Conservation (phyloP, 2,888 invertebrate species). For the Lacanobia wlatinum region DNA sequence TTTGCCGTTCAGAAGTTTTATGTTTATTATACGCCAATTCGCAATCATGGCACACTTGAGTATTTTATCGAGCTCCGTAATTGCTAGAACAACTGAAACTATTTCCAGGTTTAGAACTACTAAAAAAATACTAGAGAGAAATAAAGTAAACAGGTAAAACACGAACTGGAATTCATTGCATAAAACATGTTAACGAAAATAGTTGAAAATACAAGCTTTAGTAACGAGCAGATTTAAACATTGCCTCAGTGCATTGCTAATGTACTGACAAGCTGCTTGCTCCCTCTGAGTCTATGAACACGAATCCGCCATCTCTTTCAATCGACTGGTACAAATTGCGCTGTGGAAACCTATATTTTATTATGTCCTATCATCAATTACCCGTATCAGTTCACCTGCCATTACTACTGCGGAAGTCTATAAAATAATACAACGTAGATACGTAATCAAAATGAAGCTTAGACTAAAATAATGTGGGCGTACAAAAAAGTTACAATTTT, state of each 20-base stretch:
- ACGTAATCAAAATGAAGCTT: conserved; percentile 48
- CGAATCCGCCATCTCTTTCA: conserved; percentile 34
- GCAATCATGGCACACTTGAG: conserved; percentile 6
- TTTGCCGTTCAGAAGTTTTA: conserved; percentile 47
- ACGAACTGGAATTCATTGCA: conserved; percentile 38
- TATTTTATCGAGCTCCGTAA: conserved; percentile 33
- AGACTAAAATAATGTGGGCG: conserved; percentile 60
- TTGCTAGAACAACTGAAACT: conserved; percentile 15
- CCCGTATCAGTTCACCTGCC: conserved; percentile 41
- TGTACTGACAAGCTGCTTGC: conserved; percentile 40
- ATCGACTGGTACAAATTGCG: conserved; percentile 46
- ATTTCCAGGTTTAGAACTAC: conserved; percentile 16
- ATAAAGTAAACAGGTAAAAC: conserved; percentile 34
- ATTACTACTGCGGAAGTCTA: conserved; percentile 45
- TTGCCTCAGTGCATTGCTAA: conserved; percentile 36
- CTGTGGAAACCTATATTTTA: conserved; percentile 47
- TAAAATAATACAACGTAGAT: conserved; percentile 59
- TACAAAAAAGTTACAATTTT: conserved; percentile 67
- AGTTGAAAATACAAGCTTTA: conserved; percentile 37
- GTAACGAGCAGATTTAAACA: conserved; percentile 29
- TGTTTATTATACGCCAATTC: conserved; percentile 35
- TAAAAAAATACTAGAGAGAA: conserved; percentile 14
- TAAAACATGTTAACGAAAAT: conserved; percentile 43
- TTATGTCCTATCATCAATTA: conserved; percentile 41
- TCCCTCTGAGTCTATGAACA: conserved; percentile 14